phyloP scores from a whole-genome alignment of 2,113 vertebrate genomes.

The Castor canadensis region DNA sequence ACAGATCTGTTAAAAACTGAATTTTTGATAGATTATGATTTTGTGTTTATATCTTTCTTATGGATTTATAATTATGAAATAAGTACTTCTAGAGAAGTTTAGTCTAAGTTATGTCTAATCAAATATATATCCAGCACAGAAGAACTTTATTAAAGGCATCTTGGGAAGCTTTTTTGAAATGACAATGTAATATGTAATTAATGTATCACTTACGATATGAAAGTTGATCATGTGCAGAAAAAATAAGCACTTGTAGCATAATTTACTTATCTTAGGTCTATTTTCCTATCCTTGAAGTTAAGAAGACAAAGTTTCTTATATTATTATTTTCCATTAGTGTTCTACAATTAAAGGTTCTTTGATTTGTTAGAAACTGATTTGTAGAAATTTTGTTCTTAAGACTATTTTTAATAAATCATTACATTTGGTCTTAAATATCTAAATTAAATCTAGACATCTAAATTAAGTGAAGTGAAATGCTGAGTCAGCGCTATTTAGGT shows the following conservation, averaged over 20 bases:
- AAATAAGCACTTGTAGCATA: background rate
- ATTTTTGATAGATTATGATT: conserved; percentile 40
- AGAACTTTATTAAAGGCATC: background rate
- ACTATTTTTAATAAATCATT: conserved; percentile 30
- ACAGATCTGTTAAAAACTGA: no score
- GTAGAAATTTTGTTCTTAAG: conserved; percentile 52
- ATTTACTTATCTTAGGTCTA: background rate
- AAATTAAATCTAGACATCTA: background rate
- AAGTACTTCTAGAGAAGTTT: conserved; percentile 39
- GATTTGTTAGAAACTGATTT: background rate
- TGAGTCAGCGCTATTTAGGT: no score
- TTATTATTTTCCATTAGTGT: conserved; percentile 50
- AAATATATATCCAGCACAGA: conserved; percentile 6
- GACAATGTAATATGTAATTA: background rate
- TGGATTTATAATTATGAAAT: conserved; percentile 25
- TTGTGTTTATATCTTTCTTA: conserved; percentile 38
- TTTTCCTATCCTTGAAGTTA: no score
- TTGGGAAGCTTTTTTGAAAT: conserved; percentile 13
- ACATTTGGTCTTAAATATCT: conserved; percentile 34
- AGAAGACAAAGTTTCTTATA: conserved; percentile 15
- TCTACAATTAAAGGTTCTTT: conserved; percentile 35
- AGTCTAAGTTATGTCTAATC: background rate
- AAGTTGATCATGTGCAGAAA: background rate
- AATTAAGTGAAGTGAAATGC: no score
- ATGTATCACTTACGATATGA: conserved; percentile 38